Base-by-base conservation (phyloP, 2,888 invertebrate species). In the Hoplodrina blanda region DNA sequence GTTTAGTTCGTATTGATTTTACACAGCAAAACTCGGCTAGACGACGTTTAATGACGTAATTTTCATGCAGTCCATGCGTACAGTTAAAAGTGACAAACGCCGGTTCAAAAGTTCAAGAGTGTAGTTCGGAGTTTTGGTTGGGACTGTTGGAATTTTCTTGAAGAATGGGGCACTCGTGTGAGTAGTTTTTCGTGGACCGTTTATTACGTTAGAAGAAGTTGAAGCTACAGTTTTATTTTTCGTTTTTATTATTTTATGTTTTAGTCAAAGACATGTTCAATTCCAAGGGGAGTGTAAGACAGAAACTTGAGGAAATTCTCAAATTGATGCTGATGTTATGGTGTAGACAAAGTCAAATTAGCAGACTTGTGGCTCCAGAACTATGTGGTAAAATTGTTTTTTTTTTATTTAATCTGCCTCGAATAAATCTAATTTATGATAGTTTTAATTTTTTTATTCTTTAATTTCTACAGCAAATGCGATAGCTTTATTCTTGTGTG, bases 291-390 rank as follows among this genome's bases (percentile, higher is more conserved):
- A 94, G 90, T 85, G 86, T 96, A 63, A 91, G 95, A 72, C 96
- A 97, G 80, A 97, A 97, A 87, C 94, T 98, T 87, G 98, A 98
- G 91, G 98, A 98, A 89, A 96, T 98, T 78, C 96, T 98, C 87
- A 98, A 98, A 92, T 96, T 98, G 86, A 98, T 98, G 98, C 96
- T 98, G 86, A 96, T 98, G 89, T 96, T 98, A 61, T 98, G 98
- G 98, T 98, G 98, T 91, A 96, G 97, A 84, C 97, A 98, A 91
- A 97, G 97, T 83, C 96, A 97, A 92, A 97, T 97, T 61, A 96
- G 97, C 86, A 96, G 96, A 81, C 96, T 96, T 85, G 96, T 97
- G 73, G 97, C 97, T 87, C 93, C 96, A 73, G 96, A 96, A 91
- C 92, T 94, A 78, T 94, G 96, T 87, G 97, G 97, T 97, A 96